These are phyloP conservation scores for Furnarius figulus DNA, from an alignment of 2,113 vertebrate genomes.

Conservation along the genomic window DNA sequence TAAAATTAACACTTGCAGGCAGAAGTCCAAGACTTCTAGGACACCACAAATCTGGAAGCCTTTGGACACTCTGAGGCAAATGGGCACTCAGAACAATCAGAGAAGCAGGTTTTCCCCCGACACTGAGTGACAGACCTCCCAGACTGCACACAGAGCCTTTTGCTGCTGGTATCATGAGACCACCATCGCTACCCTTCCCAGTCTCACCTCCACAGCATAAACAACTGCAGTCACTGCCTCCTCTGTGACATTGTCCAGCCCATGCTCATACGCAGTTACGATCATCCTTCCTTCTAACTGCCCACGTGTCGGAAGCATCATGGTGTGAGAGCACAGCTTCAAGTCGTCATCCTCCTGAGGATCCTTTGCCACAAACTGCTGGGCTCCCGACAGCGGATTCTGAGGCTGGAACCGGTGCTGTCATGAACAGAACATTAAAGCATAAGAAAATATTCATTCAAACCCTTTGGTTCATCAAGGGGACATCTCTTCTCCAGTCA, in stretches of 20 bases:
- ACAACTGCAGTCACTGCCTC: constrained; percentile 87
- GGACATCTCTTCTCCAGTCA: neutral
- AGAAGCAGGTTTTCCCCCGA: neutral
- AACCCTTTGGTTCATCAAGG: neutral
- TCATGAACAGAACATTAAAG: neutral
- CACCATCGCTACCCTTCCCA: neutral
- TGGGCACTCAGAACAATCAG: neutral
- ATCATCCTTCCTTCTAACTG: constrained; percentile 98
- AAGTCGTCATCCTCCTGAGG: constrained; percentile 91
- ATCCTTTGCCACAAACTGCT: constrained; percentile 90
- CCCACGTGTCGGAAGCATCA: constrained; percentile 90
- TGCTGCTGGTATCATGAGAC: neutral
- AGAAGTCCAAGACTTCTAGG: neutral
- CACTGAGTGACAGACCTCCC: neutral
- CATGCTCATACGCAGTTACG: constrained; percentile 92
- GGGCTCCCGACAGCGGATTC: constrained; percentile 90
- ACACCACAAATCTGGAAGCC: neutral
- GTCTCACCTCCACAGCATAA: constrained; percentile 88
- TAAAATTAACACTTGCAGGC: neutral
- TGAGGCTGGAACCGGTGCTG: constrained; percentile 98
- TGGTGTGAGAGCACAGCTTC: constrained; percentile 92
- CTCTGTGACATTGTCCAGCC: constrained; percentile 92
- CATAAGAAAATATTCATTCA: fast-evolving
- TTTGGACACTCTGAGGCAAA: neutral
- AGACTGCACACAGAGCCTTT: neutral